Evolutionary conservation across 2,113 vertebrate species (phyloP), one percentile per base, ranked within the genome.

Genomic region (Sturnira hondurensis): DNA sequence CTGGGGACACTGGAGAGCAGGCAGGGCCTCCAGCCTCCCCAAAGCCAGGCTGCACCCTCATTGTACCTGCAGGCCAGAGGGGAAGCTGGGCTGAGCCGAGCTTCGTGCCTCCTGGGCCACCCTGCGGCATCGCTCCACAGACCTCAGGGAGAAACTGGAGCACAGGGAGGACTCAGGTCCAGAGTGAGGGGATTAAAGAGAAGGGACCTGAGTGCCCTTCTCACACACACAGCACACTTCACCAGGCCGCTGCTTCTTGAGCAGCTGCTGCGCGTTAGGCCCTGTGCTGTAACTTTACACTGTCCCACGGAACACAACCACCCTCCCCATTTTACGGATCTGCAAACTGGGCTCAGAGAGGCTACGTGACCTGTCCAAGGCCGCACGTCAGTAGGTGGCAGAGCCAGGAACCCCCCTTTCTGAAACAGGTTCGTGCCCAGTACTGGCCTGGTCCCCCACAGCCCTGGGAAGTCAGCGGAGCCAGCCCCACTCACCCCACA

Each of bases 261-360:
- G 61, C 1, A 1, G 20, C 26, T 45, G 1, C 63, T 33, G 9
- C 2, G 28, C 3, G 0, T 36, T 1, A 36, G 26, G 63, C 36
- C 3, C 7, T 5, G 61, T 0, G 31, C 70, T 28, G 26, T 22
- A 10, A 2, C 71, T 52, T 38, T 33, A 11, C 84, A 9, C 11
- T 47, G 7, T 17, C 15, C 24, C 28, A 4, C 19, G 5, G 14
- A 15, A 50, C 4, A 15, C 20, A 65, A 14, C 47, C 10, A 7
- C 58, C 33, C 33, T 9, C 2, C 36, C 68, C 54, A 28, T 7
- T 2, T 47, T 6, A 28, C 1, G 36, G 81, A 10, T 4, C 47
- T 2, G 19, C 33, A 80, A 38, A 31, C 63, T 26, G 14, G 38
- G 68, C 63, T 73, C 76, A 15, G 12, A 41, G 43, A 81, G 31